Base-by-base conservation (phyloP, 1,140 invertebrate species). In the Zophobas morio region DNA sequence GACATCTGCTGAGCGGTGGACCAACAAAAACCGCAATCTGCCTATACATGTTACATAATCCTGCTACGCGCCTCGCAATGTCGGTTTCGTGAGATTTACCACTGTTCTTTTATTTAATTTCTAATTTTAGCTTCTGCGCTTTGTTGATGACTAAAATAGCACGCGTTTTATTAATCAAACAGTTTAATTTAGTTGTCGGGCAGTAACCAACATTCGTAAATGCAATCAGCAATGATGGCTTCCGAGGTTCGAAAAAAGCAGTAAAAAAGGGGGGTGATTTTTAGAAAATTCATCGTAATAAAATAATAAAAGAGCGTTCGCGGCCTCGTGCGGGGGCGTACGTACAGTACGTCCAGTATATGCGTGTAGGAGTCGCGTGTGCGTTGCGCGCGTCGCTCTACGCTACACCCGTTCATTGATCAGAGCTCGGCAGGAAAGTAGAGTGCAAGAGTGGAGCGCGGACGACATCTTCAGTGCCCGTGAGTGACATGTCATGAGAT, bases 401-500 rank as follows among this genome's bases (percentile, higher is more conserved):
- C 88, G 86, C 84, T 86, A 85, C 83, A 85, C 80, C 81, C 84
- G 83, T 82, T 84, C 82, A 83, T 84, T 84, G 84, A 84, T 85
- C 83, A 86, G 87, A 63, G 54, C 51, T 84, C 85, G 86, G 85
- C 75, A 56, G 75, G 57, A 66, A 70, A 77, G 79, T 77, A 77
- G 49, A 54, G 76, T 40, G 71, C 85, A 85, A 84, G 85, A 85
- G 85, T 85, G 86, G 85, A 85, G 86, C 86, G 86, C 81, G 86
- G 86, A 81, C 83, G 85, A 85, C 79, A 75, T 78, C 74, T 80
- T 80, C 78, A 79, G 79, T 79, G 78, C 37, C 77, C 77, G 80
- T 77, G 73, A 74, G 79, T 82, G 80, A 78, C 83, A 85, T 85
- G 85, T 78, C 84, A 86, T 86, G 85, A 86, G 88, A 93, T 93